These are phyloP conservation scores for Chaunax sp. DNA, from an alignment of 2,797 vertebrate genomes.

Conservation along the genomic window DNA sequence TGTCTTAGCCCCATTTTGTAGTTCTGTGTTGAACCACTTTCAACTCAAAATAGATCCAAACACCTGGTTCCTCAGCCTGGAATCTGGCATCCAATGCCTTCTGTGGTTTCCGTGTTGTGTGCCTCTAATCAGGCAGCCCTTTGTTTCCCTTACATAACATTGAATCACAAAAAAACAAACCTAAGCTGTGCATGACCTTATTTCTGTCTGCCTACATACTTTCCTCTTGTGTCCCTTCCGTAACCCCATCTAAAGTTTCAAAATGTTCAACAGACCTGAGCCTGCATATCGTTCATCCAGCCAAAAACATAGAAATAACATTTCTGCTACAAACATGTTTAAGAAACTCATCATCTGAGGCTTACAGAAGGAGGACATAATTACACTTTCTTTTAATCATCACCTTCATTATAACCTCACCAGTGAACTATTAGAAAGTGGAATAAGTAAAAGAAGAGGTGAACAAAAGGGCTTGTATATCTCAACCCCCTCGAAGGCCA, in stretches of 20 bases:
- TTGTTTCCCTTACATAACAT: conserved; percentile 52
- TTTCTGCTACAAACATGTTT: conserved; percentile 23
- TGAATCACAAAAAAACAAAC: conserved; percentile 56
- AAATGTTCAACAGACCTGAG: conserved; percentile 15
- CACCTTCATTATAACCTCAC: conserved; percentile 1
- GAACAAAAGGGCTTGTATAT: conserved; percentile 13
- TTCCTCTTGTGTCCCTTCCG: conserved; percentile 43
- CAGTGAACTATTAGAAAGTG: conserved; percentile 9
- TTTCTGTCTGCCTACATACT: conserved; percentile 28
- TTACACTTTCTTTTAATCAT: conserved; percentile 5
- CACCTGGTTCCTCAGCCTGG: conserved; percentile 35
- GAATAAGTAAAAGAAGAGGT: conserved; percentile 11
- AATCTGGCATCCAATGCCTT: conserved; percentile 26
- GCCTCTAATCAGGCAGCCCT: conserved; percentile 51
- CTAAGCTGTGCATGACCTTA: conserved; percentile 50
- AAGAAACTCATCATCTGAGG: conserved; percentile 13
- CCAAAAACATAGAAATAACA: conserved; percentile 23
- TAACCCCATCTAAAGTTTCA: conserved; percentile 21
- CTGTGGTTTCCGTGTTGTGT: conserved; percentile 43
- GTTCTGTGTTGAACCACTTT: conserved; percentile 13
- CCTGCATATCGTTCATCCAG: conserved; percentile 23
- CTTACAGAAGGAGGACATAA: neutral
- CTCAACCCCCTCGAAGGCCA: conserved; percentile 1
- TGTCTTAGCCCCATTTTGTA: conserved; percentile 41
- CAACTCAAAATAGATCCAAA: conserved; percentile 40